These are phyloP conservation scores for Dipodomys ordii DNA, from an alignment of 2,113 vertebrate species.

Conservation along the genomic window DNA sequence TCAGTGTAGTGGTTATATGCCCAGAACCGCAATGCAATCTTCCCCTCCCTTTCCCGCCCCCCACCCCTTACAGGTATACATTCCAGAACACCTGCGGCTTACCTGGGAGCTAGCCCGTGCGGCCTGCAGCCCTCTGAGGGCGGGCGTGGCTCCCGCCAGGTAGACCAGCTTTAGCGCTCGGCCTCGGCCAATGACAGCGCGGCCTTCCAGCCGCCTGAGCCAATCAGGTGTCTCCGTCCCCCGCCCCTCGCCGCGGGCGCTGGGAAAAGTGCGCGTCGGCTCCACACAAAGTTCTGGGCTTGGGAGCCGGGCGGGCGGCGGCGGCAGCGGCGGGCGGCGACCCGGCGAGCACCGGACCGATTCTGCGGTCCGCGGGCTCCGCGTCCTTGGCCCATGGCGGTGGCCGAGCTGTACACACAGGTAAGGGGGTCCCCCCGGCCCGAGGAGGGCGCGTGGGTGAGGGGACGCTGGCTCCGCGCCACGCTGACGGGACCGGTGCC, in stretches of 20 bases:
- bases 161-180: accelerated
- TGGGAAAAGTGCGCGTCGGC: too few species aligned
- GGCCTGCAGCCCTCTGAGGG: too few species aligned
- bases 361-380: background rate
- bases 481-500: background rate
- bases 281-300: background rate
- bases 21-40: too few species aligned
- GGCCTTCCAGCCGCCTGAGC: background rate
- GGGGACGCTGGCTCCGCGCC: background rate
- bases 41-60: too few species aligned
- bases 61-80: too few species aligned
- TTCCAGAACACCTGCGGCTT: background rate
- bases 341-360: too few species aligned
- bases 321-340: background rate
- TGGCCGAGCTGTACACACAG: slow-evolving; percentile 94
- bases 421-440: slow-evolving; percentile 83
- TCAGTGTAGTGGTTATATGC: background rate
- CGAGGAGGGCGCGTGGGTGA: too few species aligned
- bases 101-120: background rate
- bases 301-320: background rate
- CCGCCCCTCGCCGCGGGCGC: too few species aligned
- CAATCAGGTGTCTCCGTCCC: background rate
- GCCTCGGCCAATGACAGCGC: slow-evolving; percentile 45
- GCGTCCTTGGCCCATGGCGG: slow-evolving; percentile 87
- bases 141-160: background rate